phyloP scores from a whole-genome alignment of 2,113 vertebrate genomes.

The Tachycineta bicolor region DNA sequence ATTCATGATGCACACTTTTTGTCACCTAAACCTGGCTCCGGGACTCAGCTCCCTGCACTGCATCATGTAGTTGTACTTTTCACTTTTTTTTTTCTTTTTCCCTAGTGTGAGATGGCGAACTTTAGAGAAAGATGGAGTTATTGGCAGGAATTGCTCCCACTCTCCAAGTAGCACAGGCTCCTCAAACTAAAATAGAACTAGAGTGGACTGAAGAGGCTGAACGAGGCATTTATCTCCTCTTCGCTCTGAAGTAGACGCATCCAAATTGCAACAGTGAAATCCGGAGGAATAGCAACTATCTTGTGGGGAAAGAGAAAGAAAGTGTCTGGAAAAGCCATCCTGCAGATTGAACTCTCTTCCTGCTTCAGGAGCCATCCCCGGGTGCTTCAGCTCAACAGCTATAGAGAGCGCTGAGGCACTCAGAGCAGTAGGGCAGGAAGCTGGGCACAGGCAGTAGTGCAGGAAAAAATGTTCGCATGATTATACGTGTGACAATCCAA shows the following conservation, averaged over 20 bases:
- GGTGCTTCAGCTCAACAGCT: conserved; percentile 67
- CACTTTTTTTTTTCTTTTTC: background rate
- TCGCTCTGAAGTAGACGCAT: conserved; percentile 15
- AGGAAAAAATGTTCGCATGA: conserved; percentile 32
- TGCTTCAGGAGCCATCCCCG: conserved; percentile 61
- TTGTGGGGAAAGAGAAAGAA: conserved; percentile 56
- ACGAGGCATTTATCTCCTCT: conserved; percentile 50
- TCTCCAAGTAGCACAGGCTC: background rate
- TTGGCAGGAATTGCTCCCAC: background rate
- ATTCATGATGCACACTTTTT: background rate
- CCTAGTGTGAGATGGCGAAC: background rate
- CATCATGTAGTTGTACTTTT: background rate
- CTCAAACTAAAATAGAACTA: conserved; percentile 62
- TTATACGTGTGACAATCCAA: conserved; percentile 5
- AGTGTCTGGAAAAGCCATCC: conserved; percentile 35
- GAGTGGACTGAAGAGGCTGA: conserved; percentile 68
- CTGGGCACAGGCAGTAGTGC: conserved; percentile 11
- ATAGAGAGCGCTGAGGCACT: conserved; percentile 40
- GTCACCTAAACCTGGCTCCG: background rate
- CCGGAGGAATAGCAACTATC: conserved; percentile 35
- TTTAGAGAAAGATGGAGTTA: conserved; percentile 2
- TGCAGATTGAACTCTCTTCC: conserved; percentile 59
- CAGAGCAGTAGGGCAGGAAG: conserved; percentile 60
- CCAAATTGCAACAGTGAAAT: conserved; percentile 43
- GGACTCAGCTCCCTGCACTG: background rate